A percentile compares a stretch with the other conserved stretches of the same genome.
phyloP scores from a whole-genome alignment of 2,797 vertebrate species.

The Tadarida brasiliensis region DNA sequence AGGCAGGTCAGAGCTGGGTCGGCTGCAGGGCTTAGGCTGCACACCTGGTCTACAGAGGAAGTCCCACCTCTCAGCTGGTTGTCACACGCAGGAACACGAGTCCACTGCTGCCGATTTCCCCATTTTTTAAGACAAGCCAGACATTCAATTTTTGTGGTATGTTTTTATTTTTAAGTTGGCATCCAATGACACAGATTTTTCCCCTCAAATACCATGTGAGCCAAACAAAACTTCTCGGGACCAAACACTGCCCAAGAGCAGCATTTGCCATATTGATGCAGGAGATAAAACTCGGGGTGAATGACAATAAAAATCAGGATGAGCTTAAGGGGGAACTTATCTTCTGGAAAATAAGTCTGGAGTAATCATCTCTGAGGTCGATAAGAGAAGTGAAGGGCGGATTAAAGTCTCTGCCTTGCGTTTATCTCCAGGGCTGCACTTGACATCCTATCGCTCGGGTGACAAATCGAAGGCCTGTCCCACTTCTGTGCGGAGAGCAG shows the following conservation, averaged over 20 bases:
- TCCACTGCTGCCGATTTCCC: background rate
- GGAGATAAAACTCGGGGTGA: constrained; percentile 66
- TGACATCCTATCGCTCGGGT: constrained; percentile 58
- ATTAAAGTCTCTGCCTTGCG: constrained; percentile 63
- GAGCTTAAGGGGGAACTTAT: constrained; percentile 61
- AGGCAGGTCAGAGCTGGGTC: background rate
- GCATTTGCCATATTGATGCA: background rate
- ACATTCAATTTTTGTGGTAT: background rate
- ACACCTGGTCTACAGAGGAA: background rate
- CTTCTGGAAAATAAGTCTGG: constrained; percentile 63
- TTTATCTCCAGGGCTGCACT: constrained; percentile 67
- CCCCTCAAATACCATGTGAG: background rate
- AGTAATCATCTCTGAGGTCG: constrained; percentile 70
- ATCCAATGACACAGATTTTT: background rate
- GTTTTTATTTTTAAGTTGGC: constrained; percentile 60
- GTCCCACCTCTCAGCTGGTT: background rate
- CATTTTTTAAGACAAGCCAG: constrained; percentile 43
- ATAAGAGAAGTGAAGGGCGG: constrained; percentile 68
- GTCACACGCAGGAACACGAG: background rate
- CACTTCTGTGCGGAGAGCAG: constrained; percentile 47
- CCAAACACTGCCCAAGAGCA: background rate
- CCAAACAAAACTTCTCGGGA: constrained; percentile 47
- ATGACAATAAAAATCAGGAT: constrained; percentile 66
- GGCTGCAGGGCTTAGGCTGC: background rate
- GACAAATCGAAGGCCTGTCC: constrained; percentile 67